Evolutionary conservation across 2,113 vertebrate genomes (phyloP).

Genomic region (Ceratotherium simum): DNA sequence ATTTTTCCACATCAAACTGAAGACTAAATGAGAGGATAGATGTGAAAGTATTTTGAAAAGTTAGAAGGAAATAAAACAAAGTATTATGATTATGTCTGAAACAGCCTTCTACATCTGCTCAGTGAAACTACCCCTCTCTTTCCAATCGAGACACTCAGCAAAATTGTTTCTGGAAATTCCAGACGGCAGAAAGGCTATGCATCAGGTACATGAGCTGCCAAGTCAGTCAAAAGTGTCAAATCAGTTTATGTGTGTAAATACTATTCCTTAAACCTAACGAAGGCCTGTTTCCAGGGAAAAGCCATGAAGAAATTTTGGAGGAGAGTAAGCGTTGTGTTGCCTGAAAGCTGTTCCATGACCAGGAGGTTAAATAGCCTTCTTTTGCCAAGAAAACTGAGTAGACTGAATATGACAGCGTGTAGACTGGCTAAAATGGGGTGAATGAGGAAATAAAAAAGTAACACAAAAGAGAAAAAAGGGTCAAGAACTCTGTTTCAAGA

Average conservation of each 20-base stretch:
- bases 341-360: slow-evolving; percentile 9
- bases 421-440: slow-evolving; percentile 45
- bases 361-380: slow-evolving; percentile 33
- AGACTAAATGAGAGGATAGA: slow-evolving; percentile 48
- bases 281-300: slow-evolving; percentile 38
- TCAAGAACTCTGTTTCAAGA: slow-evolving; percentile 73
- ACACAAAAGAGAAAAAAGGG: slow-evolving; percentile 41
- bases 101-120: slow-evolving; percentile 63
- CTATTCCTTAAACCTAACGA: slow-evolving; percentile 16
- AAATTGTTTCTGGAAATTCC: slow-evolving; percentile 68
- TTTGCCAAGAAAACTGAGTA: slow-evolving; percentile 59
- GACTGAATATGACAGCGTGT: not conserved
- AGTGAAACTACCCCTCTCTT: slow-evolving; percentile 42
- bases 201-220: slow-evolving; percentile 31
- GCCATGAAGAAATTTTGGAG: not conserved
- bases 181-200: slow-evolving; percentile 54
- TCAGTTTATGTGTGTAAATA: not conserved
- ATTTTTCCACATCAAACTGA: slow-evolving; percentile 62
- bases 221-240: slow-evolving; percentile 33
- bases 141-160: slow-evolving; percentile 60
- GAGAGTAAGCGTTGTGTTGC: not conserved
- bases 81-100: slow-evolving; percentile 67
- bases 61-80: slow-evolving; percentile 65
- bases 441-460: slow-evolving; percentile 42
- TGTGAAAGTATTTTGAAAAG: slow-evolving; percentile 61